Conservation (phyloP, 2,888 invertebrate species). For the Diplolepis rosae region DNA sequence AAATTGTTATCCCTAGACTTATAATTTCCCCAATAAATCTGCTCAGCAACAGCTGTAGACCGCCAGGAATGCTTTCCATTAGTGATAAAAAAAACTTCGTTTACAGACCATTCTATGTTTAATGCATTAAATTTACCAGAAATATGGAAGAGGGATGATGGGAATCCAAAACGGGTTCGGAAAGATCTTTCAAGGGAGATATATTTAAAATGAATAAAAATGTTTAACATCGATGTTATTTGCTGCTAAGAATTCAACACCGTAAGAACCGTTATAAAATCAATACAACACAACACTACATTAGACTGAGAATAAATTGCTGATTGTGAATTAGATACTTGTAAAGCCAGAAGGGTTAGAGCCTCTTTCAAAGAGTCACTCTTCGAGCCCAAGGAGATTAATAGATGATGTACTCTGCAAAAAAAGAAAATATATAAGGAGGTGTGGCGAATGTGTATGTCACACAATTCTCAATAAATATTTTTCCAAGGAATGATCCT, state of each 20-base stretch:
- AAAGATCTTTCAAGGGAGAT: not conserved
- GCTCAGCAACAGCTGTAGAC: conserved; percentile 18
- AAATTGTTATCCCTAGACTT: conserved; percentile 26
- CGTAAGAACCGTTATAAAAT: not conserved
- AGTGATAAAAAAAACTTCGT: conserved; percentile 9
- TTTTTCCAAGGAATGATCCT: not conserved
- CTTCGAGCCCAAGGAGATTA: not conserved
- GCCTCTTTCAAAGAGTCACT: not conserved
- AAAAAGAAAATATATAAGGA: conserved; percentile 6
- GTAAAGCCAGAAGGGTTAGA: not conserved
- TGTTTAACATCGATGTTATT: not conserved
- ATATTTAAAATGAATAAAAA: not conserved
- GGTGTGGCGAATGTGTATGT: conserved; percentile 10
- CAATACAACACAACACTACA: not conserved
- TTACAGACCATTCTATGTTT: conserved; percentile 7
- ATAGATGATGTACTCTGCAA: not conserved
- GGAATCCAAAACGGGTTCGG: not conserved
- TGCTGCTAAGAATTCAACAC: not conserved
- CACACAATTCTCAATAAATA: not conserved
- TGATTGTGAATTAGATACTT: not conserved
- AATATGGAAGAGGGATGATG: conserved; percentile 1
- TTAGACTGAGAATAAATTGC: not conserved
- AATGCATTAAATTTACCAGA: conserved; percentile 16
- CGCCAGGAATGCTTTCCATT: conserved; percentile 19
- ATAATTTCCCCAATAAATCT: conserved; percentile 21